Evolutionary conservation across 1,140 invertebrate species (phyloP).

Genomic region (Cotesia chilonis): DNA sequence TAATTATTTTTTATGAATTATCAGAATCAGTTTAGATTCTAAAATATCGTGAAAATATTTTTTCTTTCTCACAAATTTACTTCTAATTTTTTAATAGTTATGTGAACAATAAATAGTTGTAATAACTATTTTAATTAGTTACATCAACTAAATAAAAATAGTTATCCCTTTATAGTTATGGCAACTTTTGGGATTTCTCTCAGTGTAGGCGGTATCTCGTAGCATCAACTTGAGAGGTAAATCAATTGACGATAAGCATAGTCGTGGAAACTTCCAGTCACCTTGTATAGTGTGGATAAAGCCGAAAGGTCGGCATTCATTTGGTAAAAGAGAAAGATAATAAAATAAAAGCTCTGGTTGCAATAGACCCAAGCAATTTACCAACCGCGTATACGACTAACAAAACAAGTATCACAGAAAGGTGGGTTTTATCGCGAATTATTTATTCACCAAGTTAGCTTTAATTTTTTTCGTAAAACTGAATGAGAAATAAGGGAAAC

Average conservation of each 20-base stretch:
- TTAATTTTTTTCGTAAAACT: constrained; percentile 29
- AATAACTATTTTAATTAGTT: no score
- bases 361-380: constrained; percentile 20
- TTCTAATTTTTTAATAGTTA: no score
- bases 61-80: no score
- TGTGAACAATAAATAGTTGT: no score
- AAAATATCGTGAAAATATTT: not conserved
- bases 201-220: constrained; percentile 20
- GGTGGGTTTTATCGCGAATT: constrained; percentile 41
- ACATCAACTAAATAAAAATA: no score
- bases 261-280: constrained; percentile 16
- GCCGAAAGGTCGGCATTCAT: constrained; percentile 17
- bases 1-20: not conserved
- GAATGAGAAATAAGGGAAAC: constrained; percentile 21
- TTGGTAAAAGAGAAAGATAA: constrained; percentile 18
- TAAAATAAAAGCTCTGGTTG: constrained; percentile 18
- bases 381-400: constrained; percentile 18
- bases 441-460: constrained; percentile 41
- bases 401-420: constrained; percentile 42
- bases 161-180: no score
- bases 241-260: constrained; percentile 45
- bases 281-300: constrained; percentile 23
- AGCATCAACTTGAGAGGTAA: constrained; percentile 45
- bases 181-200: no score
- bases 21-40: not conserved